phyloP scores from a whole-genome alignment of 2,113 vertebrate genomes.

The Periophthalmus modestus region DNA sequence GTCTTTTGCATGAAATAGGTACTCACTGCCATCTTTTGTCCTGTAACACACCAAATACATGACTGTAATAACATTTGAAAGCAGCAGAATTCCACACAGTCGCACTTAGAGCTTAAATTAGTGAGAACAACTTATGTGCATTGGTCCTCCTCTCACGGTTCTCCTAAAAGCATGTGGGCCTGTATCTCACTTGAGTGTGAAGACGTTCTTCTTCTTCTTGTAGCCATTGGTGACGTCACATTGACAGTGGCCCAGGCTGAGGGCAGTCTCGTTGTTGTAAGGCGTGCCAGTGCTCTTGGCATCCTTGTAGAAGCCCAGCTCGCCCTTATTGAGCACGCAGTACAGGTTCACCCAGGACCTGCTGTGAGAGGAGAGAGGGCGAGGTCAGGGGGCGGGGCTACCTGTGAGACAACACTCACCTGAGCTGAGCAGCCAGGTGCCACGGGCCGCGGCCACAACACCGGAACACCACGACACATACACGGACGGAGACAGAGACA shows the following conservation, averaged over 20 bases:
- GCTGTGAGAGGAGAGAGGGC: slow-evolving; percentile 59
- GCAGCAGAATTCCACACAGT: neutral
- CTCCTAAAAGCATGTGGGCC: neutral
- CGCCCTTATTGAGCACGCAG: slow-evolving; percentile 91
- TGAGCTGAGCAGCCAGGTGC: slow-evolving; percentile 70
- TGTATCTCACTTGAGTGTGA: slow-evolving; percentile 88
- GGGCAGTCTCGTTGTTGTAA: slow-evolving; percentile 85
- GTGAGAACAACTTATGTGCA: neutral
- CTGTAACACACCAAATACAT: slow-evolving; percentile 65
- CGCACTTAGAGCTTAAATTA: neutral
- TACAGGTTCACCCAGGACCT: slow-evolving; percentile 96
- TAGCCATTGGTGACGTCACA: slow-evolving; percentile 90
- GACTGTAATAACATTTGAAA: neutral
- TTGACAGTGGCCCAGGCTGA: slow-evolving; percentile 84
- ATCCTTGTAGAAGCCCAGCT: slow-evolving; percentile 94
- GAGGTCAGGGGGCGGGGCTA: slow-evolving; percentile 15
- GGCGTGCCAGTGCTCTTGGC: slow-evolving; percentile 82
- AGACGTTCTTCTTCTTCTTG: slow-evolving; percentile 98
- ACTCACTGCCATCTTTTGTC: slow-evolving; percentile 90
- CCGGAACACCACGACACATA: slow-evolving; percentile 73
- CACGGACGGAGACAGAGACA: slow-evolving; percentile 40
- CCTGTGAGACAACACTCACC: slow-evolving; percentile 75
- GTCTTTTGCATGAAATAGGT: slow-evolving; percentile 92
- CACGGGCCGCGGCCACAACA: slow-evolving; percentile 68
- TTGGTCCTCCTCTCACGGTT: neutral